Evolutionary conservation across 2,797 vertebrate species (phyloP), one percentile per base, ranked within the genome.

Genomic region (Oreonectes daqikongensis): DNA sequence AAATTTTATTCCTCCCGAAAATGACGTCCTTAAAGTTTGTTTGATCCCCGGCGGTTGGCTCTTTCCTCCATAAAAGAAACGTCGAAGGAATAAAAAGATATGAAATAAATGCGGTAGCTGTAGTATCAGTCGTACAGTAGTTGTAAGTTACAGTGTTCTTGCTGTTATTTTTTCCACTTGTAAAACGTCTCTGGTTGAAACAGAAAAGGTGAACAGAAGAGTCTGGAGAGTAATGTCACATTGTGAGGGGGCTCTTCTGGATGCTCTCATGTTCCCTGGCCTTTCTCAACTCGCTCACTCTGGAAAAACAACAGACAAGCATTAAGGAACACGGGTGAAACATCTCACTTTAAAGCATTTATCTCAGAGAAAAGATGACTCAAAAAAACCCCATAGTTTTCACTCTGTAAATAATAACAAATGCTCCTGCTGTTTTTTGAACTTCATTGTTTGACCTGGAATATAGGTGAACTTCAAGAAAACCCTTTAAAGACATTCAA

Each of bases 241-340:
- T 97, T 92, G 95, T 93, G 91, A 97, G 93, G 93, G 95, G 94
- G 93, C 93, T 95, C 93, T 94, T 95, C 93, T 94, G 94, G 87
- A 88, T 86, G 88, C 91, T 94, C 95, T 99, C 97, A 99, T 95
- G 98, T 98, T 97, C 97, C 97, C 94, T 99, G 97, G 96, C 96
- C 96, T 93, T 99, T 98, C 93, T 98, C 97, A 97, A 98, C 95
- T 99, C 96, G 96, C 95, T 99, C 97, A 93, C 97, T 97, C 98
- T 99, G 95, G 81, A 96, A 96, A 91, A 92, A 75, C 70, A 81
- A 87, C 85, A 88, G 20, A 79, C 24, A 72, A 76, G 88, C 44
- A 68, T 74, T 79, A 32, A 81, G 38, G 57, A 59, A 67, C 24
- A 63, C 40, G 9, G 86, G 71, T 89, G 20, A 46, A 61, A 69